phyloP scores from a whole-genome alignment of 2,113 vertebrate genomes.

The Erythrolamprus reginae region DNA sequence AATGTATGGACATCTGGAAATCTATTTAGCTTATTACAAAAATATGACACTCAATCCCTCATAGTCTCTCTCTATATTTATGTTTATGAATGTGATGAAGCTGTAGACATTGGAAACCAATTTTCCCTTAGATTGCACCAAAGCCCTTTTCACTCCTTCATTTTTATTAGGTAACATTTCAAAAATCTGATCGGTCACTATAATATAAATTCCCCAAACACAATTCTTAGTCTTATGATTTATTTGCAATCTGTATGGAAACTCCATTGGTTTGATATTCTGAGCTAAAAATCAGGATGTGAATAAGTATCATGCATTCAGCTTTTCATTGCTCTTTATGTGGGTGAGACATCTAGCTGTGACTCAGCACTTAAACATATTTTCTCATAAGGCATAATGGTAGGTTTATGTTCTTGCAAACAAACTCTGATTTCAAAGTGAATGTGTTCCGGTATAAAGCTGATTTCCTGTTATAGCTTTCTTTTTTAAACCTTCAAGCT shows the following conservation, averaged over 20 bases:
- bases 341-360: background rate
- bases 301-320: background rate
- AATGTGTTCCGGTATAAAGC: background rate
- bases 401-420: background rate
- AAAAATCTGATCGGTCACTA: background rate
- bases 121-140: background rate
- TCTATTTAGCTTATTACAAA: background rate
- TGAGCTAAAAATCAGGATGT: background rate
- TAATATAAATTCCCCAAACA: background rate
- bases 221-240: background rate
- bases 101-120: constrained; percentile 4
- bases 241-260: background rate
- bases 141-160: background rate
- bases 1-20: constrained; percentile 27
- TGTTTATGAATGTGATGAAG: constrained; percentile 36
- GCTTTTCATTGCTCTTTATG: background rate
- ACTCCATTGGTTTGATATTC: background rate
- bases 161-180: background rate
- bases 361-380: background rate
- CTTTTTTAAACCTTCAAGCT: background rate
- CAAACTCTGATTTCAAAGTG: background rate
- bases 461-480: background rate
- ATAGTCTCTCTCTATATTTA: background rate
- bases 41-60: constrained; percentile 18
- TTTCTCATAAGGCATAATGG: background rate